A percentile compares a stretch with the other conserved stretches of the same genome.
Conservation (phyloP, 2,797 vertebrate species). For the Falco cherrug region DNA sequence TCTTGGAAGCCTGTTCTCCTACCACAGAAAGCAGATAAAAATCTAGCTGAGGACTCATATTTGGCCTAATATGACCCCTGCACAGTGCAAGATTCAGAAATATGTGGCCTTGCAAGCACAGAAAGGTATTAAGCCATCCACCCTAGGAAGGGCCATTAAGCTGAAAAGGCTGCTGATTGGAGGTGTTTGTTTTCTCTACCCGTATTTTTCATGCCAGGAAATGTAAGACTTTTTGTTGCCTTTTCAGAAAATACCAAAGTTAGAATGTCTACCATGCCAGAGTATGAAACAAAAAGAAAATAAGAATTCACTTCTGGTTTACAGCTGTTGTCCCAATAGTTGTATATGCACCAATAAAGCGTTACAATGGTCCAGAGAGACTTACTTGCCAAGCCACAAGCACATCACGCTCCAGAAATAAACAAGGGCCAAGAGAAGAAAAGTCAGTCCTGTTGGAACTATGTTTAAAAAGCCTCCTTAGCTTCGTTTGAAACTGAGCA, state of each 20-base stretch:
- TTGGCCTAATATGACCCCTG: constrained; percentile 38
- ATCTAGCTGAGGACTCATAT: constrained; percentile 28
- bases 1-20: constrained; percentile 17
- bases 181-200: constrained; percentile 40
- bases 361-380: constrained; percentile 40
- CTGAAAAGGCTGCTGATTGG: neutral
- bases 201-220: constrained; percentile 36
- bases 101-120: constrained; percentile 5
- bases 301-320: constrained; percentile 52
- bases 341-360: constrained; percentile 44
- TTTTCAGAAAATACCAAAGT: constrained; percentile 41
- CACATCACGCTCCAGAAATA: constrained; percentile 51
- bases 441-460: neutral
- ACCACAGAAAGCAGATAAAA: constrained; percentile 36
- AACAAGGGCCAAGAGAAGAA: constrained; percentile 32
- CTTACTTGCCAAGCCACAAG: constrained; percentile 61
- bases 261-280: constrained; percentile 1
- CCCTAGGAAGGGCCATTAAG: neutral
- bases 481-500: neutral
- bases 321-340: constrained; percentile 50
- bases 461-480: neutral
- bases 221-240: constrained; percentile 25
- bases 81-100: constrained; percentile 12
- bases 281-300: constrained; percentile 54
- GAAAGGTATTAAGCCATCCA: constrained; percentile 11